Evolutionary conservation across 2,113 vertebrate genomes (phyloP), one percentile per base, ranked within the genome.

Genomic region (Pomatostomus ruficeps): DNA sequence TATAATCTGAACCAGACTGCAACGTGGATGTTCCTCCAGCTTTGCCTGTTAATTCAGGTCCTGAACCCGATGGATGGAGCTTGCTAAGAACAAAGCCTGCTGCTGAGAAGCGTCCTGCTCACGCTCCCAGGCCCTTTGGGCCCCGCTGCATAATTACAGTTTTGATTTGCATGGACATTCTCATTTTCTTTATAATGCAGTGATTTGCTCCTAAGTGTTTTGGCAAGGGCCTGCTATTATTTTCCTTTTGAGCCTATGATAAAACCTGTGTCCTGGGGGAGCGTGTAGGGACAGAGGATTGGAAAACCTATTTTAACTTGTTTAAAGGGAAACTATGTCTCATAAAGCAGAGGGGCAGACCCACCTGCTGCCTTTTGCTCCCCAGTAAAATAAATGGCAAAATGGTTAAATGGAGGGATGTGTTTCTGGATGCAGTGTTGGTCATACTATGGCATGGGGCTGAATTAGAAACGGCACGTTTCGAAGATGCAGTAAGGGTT

Each of bases 1-100:
- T 97, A 96, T 98, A 98, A 98, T 98, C 79, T 29, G 45, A 98
- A 98, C 96, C 97, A 98, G 95, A 92, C 97, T 97, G 84, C 35
- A 46, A 71, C 0, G 14, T 74, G 85, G 80, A 94, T 77, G 75
- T 82, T 91, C 29, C 70, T 86, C 71, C 33, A 74, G 78, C 75
- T 95, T 70, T 93, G 75, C 90, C 59, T 94, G 23, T 91, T 92
- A 77, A 89, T 89, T 91, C 61, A 25, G 52, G 70, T 66, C 84
- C 83, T 78, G 88, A 93, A 73, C 63, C 62, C 5, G 0, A 18
- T 36, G 88, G 75, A 85, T 91, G 78, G 78, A 58, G 40, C 57
- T 72, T 3, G 14, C 40, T 63, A 25, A 13, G 77, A 91, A 40
- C 80, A 83, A 79, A 90, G 29, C 38, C 43, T 2, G 0, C 48